These are phyloP conservation scores for Agrotis segetum DNA, from an alignment of 2,888 invertebrate genomes.

Conservation along the genomic window DNA sequence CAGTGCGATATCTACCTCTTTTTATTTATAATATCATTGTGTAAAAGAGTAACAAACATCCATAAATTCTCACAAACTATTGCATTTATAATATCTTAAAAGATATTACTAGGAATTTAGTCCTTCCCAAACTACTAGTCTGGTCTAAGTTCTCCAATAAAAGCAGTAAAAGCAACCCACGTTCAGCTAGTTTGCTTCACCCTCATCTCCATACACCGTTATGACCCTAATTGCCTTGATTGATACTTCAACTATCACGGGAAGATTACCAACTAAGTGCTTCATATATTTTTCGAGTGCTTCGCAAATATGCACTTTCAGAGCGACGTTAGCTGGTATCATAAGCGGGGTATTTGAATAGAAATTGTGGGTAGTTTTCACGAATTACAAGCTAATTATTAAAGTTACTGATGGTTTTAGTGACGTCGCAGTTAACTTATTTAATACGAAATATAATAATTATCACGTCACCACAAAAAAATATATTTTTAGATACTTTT, in stretches of 20 bases:
- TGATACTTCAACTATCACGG: slow-evolving; percentile 52
- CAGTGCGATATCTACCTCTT: too few relatives aligned
- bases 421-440: too few relatives aligned
- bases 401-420: background rate
- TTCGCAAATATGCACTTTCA: slow-evolving; percentile 35
- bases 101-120: background rate
- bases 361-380: background rate
- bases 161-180: slow-evolving; percentile 13
- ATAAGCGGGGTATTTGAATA: background rate
- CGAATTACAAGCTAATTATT: background rate
- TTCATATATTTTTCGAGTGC: slow-evolving; percentile 42
- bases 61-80: too few relatives aligned
- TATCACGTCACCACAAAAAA: too few relatives aligned
- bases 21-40: too few relatives aligned
- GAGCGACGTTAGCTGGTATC: background rate
- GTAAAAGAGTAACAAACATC: too few relatives aligned
- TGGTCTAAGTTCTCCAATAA: slow-evolving; percentile 11
- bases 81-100: too few relatives aligned
- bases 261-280: slow-evolving; percentile 52
- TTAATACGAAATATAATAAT: too few relatives aligned
- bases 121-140: background rate
- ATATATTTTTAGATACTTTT: too few relatives aligned
- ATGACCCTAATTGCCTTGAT: slow-evolving; percentile 53
- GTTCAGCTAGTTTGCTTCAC: slow-evolving; percentile 22
- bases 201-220: slow-evolving; percentile 32